Conservation (phyloP, 2,797 vertebrate genomes). For the Sylvilagus floridanus region DNA sequence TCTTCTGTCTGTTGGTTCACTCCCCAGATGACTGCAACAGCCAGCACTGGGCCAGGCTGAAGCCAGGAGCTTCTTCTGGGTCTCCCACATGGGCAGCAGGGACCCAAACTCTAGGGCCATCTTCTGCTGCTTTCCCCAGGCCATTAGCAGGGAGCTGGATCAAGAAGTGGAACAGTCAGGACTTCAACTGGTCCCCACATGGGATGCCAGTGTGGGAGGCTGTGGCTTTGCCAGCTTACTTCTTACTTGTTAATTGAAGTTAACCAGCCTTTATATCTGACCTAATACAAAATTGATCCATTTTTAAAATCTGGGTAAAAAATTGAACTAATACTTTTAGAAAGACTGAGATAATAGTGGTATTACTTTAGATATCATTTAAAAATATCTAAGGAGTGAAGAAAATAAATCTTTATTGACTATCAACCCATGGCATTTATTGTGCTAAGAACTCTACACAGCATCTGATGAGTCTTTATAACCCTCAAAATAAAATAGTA, state of each 20-base stretch:
- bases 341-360: background rate
- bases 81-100: no score
- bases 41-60: no score
- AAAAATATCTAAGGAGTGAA: conserved; percentile 47
- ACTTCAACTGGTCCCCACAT: no score
- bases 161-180: no score
- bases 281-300: background rate
- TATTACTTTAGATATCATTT: background rate
- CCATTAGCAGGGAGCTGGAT: no score
- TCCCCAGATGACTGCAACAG: no score
- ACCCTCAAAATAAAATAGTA: conserved; percentile 47
- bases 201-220: no score
- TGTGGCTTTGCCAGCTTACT: background rate
- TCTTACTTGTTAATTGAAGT: conserved; percentile 36
- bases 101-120: no score
- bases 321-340: conserved; percentile 25
- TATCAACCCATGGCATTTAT: background rate
- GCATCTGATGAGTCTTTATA: conserved; percentile 28
- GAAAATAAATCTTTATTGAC: conserved; percentile 37
- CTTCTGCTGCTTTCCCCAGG: no score
- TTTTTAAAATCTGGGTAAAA: conserved; percentile 39
- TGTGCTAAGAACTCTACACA: background rate
- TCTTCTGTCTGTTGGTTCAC: no score
- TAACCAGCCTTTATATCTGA: background rate
- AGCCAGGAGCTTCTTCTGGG: no score